Evolutionary conservation across 2,797 vertebrate species (phyloP).

Genomic region (Hippopotamyrus pictus): DNA sequence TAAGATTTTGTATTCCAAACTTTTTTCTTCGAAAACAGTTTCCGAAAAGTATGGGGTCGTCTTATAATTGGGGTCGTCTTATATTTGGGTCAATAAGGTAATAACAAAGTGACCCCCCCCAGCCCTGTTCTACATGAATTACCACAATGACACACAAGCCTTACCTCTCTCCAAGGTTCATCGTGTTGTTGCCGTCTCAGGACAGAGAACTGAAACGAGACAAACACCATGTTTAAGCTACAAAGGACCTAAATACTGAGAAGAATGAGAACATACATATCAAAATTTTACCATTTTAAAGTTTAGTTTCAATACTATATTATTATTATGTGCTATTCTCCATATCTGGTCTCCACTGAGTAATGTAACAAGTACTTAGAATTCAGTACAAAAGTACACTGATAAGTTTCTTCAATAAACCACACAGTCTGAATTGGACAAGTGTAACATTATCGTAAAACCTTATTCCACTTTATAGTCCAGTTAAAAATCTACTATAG

Average conservation of each 20-base stretch:
- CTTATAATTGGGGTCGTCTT: not conserved
- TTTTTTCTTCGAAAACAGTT: not conserved
- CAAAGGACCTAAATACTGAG: not conserved
- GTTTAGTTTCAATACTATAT: not conserved
- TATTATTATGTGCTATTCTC: not conserved
- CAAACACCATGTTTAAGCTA: not conserved
- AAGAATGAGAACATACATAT: not conserved
- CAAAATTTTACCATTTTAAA: not conserved
- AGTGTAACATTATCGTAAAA: not conserved
- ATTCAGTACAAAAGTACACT: not conserved
- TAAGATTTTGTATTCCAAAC: not conserved
- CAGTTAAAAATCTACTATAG: not conserved
- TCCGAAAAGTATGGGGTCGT: not conserved
- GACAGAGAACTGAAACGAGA: constrained; percentile 71
- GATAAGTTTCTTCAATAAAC: not conserved
- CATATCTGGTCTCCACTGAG: not conserved
- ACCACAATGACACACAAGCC: not conserved
- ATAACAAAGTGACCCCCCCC: not conserved
- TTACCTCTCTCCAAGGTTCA: constrained; percentile 60
- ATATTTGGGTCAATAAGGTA: not conserved
- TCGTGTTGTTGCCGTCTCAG: constrained; percentile 81
- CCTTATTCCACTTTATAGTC: not conserved
- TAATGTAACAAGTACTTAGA: not conserved
- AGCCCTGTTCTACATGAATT: not conserved
- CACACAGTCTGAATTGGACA: not conserved